Base-by-base conservation (phyloP, 2,888 invertebrate genomes). In the Mesorhabditis sp. region DNA sequence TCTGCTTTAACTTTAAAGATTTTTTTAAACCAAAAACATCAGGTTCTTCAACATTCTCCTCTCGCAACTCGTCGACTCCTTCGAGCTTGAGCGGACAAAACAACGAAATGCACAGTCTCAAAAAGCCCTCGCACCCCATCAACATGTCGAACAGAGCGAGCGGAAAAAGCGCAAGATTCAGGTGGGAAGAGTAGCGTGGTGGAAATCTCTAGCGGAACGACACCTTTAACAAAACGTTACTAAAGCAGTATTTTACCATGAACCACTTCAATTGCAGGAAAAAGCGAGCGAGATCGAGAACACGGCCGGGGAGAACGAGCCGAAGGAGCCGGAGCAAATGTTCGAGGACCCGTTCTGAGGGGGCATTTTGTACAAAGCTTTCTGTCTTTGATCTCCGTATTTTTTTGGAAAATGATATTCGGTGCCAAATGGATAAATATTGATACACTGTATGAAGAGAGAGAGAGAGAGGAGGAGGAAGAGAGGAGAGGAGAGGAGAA, bases 121-220 rank as follows among this genome's bases (percentile, higher is more conserved):
- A 68, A 81, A 83, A 68, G 80, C 84, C 4, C 73, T 83, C 7
- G 84, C 84, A 5, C 84, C 84, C 43, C 84, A 84, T 74, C 84
- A 83, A 71, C 79, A 82, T n/a, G 71, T 80, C 13, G 83, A 85
- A 67, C 76, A 75, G 41, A 78, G 74, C 43, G 81, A 80, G 63
- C 75, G 80, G 70, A 79, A 81, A 68, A 79, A 82, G 73, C 79
- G 78, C 70, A 73, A 74, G 66, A 72, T 78, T 42, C 75, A 76
- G 74, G 79, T 79, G 15, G 67, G 66, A 50, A 4, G 13, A 44
- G 28, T 67, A 4, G 28, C 15, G 7, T 62, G 13, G n/a, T 10
- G 10, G 15, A 7, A 13, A 5, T 43, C 13, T 45, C 28, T 28
- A 28, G 28, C 28, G 28, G 28, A 28, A 28, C 28, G 28, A 28